Percentiles rank a stretch among this genome's conserved stretches.
phyloP scores from a whole-genome alignment of 2,797 vertebrate species.

The Catharus ustulatus region DNA sequence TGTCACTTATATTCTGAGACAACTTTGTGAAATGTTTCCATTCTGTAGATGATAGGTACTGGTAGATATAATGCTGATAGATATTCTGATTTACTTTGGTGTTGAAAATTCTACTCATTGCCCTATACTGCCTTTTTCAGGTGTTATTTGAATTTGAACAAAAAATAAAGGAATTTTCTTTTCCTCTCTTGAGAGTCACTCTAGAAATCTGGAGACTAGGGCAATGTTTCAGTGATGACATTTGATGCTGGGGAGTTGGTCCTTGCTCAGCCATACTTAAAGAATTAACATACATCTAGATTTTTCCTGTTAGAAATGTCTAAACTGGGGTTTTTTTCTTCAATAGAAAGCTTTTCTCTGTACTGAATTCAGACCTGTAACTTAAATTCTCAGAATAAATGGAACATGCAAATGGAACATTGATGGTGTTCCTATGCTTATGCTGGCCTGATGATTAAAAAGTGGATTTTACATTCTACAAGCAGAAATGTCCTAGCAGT shows the following conservation, averaged over 20 bases:
- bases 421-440: background rate
- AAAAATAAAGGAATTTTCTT: background rate
- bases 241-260: background rate
- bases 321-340: accelerated
- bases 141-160: background rate
- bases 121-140: background rate
- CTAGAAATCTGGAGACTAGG: background rate
- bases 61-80: conserved; percentile 3
- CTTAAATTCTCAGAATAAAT: background rate
- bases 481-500: background rate
- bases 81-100: background rate
- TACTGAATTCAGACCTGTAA: background rate
- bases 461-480: background rate
- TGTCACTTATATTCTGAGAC: conserved; percentile 56
- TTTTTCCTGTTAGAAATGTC: background rate
- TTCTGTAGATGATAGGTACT: background rate
- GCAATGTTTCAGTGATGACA: background rate
- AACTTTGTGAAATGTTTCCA: background rate
- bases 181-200: background rate
- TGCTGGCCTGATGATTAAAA: background rate
- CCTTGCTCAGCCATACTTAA: background rate
- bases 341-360: background rate
- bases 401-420: background rate
- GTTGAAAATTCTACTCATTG: background rate
- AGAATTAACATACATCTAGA: background rate